Evolutionary conservation across 2,113 vertebrate species (phyloP), one percentile per base, ranked within the genome.

Genomic region (Cricetomys ansorgei): DNA sequence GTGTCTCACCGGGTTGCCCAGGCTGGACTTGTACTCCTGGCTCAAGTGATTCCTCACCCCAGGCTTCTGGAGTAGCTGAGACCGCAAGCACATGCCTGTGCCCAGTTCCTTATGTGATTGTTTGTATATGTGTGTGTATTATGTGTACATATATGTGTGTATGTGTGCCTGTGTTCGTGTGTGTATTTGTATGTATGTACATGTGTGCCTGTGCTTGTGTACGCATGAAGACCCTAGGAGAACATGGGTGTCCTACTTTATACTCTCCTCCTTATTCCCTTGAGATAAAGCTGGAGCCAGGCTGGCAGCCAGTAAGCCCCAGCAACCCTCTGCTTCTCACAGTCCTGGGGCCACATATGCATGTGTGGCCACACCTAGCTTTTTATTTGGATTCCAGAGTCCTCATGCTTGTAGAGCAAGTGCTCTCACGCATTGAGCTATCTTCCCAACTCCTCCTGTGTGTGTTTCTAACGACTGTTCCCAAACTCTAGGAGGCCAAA

Each of bases 401-500:
- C 43, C 29, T 50, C 59, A 7, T 12, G 17, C 4, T 4, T 84
- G 27, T 1, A 3, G 29, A 65, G 8, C 4, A 85, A 65, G 25
- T 34, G 81, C 15, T 19, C 40, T 85, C 29, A 37, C 31, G 2
- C 29, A 67, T 4, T 85, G 83, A 65, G 10, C 62, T 13, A 7
- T 48, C 59, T 23, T 29, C 17, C 29, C 29, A 67, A 17, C 17
- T 23, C 9, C 59, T 67, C 29, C 62, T 50, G 43, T 85, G 62
- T n/a, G n/a, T n/a, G 15, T 5, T 86, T n/a, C 15, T 50, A 45
- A n/a, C 7, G 7, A 3, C 12, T 4, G 1, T n/a, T 94, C 69
- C 21, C 25, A 25, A 37, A 29, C 25, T 19, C 13, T 7, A 3
- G 4, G 43, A n/a, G 13, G 34, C 1, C 21, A 1, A 62, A 8